A percentile compares a stretch with the other conserved stretches of the same genome.
Evolutionary conservation across 2,888 invertebrate genomes (phyloP).

Genomic region (Cryptops parisi): DNA sequence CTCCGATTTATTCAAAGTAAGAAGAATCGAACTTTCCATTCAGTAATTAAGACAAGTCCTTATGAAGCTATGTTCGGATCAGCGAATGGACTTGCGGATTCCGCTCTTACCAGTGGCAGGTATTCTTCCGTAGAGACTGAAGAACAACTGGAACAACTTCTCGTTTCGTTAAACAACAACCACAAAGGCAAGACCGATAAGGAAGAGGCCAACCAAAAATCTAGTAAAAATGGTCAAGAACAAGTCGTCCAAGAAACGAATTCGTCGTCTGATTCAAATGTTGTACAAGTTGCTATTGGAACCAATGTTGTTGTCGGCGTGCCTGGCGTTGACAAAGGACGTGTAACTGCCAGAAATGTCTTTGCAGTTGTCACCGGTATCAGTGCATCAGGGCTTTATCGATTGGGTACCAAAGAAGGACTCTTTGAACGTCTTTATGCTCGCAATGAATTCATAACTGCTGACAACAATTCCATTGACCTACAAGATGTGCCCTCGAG

Average conservation of each 20-base stretch:
- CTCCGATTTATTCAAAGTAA: background rate
- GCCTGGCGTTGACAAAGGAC: no score
- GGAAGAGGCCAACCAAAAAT: background rate
- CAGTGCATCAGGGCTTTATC: no score
- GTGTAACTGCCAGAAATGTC: no score
- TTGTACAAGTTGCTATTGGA: no score
- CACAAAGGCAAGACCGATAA: background rate
- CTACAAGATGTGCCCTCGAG: no score
- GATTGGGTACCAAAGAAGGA: no score
- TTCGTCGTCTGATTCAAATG: no score
- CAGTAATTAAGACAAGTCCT: background rate
- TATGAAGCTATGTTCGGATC: background rate
- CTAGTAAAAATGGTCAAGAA: background rate
- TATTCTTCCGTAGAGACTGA: background rate
- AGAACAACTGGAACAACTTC: background rate
- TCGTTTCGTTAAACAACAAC: background rate
- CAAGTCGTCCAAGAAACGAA: background rate
- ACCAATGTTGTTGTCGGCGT: no score
- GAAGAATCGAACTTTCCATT: background rate
- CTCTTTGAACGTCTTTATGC: no score
- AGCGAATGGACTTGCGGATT: background rate
- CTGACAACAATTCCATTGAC: no score
- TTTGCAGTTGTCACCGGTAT: no score
- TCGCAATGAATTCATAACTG: no score
- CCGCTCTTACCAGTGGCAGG: background rate